phyloP scores from a whole-genome alignment of 2,888 invertebrate genomes.

The Drosophila maculinotata region DNA sequence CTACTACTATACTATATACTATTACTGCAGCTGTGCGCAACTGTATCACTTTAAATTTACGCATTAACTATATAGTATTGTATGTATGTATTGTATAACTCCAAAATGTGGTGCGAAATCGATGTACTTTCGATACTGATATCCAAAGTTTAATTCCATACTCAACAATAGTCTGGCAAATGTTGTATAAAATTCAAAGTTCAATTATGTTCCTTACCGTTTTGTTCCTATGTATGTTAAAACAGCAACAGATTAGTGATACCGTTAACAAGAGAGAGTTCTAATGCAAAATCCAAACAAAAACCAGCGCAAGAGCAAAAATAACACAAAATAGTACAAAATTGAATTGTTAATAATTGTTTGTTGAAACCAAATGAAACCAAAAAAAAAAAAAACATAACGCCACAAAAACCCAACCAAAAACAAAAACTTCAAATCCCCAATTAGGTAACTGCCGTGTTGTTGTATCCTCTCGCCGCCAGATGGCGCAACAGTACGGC shows the following conservation, averaged over 20 bases:
- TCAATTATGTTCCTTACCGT: constrained; percentile 80
- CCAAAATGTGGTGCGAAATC: not conserved
- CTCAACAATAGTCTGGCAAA: constrained; percentile 73
- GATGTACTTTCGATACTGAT: constrained; percentile 18
- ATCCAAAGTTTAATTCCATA: constrained; percentile 50
- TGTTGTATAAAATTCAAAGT: constrained; percentile 73
- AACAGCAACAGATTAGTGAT: constrained; percentile 73
- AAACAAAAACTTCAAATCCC: constrained; percentile 13
- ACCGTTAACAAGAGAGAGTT: constrained; percentile 62
- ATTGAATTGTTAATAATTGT: constrained; percentile 75
- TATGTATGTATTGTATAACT: constrained; percentile 20
- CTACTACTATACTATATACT: constrained; percentile 43
- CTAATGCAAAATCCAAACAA: constrained; percentile 40
- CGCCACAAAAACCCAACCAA: constrained; percentile 30
- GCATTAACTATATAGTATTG: constrained; percentile 40
- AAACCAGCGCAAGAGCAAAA: constrained; percentile 25
- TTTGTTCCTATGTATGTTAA: constrained; percentile 72
- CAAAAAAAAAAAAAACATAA: constrained; percentile 22
- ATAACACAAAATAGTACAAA: constrained; percentile 64
- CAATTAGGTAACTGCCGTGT: constrained; percentile 26
- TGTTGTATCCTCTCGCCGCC: constrained; percentile 1
- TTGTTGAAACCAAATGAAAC: constrained; percentile 56
- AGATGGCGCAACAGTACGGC: constrained; percentile 17
- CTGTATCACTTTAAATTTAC: constrained; percentile 24
- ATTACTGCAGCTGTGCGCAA: constrained; percentile 37